Conservation (phyloP, 1,140 invertebrate species). For the Muscidifurax raptorellus region DNA sequence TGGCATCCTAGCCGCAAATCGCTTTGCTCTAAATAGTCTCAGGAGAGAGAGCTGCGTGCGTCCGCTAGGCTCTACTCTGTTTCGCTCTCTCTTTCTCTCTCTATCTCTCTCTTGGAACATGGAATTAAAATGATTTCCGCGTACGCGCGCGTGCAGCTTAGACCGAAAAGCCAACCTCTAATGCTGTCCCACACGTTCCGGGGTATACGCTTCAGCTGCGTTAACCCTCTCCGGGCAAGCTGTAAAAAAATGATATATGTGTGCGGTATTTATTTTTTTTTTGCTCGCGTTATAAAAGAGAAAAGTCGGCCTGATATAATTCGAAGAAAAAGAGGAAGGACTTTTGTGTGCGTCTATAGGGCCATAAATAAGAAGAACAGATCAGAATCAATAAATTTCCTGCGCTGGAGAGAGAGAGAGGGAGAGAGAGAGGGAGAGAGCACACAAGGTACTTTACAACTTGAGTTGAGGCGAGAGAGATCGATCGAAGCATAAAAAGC, state of each 20-base stretch:
- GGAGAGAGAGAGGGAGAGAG: not conserved
- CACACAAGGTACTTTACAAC: constrained; percentile 10
- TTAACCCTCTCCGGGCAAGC: not conserved
- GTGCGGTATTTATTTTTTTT: no score
- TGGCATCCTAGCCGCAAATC: constrained; percentile 8
- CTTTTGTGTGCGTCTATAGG: constrained; percentile 2
- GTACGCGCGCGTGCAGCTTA: not conserved
- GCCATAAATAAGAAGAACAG: constrained; percentile 26
- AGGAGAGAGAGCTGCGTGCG: not conserved
- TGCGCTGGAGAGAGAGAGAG: no score
- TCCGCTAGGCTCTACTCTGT: not conserved
- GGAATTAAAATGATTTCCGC: constrained; percentile 34
- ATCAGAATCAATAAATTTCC: constrained; percentile 35
- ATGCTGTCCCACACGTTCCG: no score
- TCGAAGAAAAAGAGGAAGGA: not conserved
- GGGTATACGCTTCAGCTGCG: no score
- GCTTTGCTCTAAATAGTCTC: constrained; percentile 40
- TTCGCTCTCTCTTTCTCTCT: not conserved
- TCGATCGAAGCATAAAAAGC: constrained; percentile 35
- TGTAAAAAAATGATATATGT: not conserved
- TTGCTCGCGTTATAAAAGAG: not conserved
- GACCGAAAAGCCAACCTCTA: no score
- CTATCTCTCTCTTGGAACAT: not conserved
- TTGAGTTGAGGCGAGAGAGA: not conserved
- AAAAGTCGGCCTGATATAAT: constrained; percentile 12